Evolutionary conservation across 2,113 vertebrate genomes (phyloP).

Genomic region (Melanotaenia duboulayi): DNA sequence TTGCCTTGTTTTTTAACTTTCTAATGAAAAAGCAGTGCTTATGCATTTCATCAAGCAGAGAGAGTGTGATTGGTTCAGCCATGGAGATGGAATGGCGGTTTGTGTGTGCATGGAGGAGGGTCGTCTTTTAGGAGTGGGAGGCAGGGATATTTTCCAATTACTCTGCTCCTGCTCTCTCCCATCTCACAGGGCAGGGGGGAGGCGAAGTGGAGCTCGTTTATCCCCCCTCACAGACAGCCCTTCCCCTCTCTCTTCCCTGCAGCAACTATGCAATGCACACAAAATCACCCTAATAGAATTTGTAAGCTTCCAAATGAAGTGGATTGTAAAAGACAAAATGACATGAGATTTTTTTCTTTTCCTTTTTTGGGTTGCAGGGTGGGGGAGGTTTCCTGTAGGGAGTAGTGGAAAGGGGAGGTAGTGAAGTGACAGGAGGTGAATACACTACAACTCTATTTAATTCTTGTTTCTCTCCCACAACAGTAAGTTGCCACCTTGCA

Average conservation of each 20-base stretch:
- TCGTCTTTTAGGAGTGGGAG: constrained; percentile 55
- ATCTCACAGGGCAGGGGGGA: constrained; percentile 64
- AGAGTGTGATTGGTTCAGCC: constrained; percentile 7
- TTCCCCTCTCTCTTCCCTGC: constrained; percentile 28
- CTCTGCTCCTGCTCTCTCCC: constrained; percentile 60
- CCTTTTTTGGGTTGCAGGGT: not conserved
- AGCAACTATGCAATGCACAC: constrained; percentile 34
- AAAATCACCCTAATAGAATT: constrained; percentile 66
- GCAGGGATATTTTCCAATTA: constrained; percentile 83
- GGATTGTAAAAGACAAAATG: constrained; percentile 61
- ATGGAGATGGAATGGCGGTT: constrained; percentile 2
- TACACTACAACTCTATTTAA: constrained; percentile 41
- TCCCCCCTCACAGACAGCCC: constrained; percentile 68
- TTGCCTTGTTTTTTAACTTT: not conserved
- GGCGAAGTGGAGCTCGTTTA: constrained; percentile 75
- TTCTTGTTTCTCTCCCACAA: constrained; percentile 42
- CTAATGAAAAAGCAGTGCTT: constrained; percentile 16
- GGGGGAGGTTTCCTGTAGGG: constrained; percentile 4
- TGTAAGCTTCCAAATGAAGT: constrained; percentile 64
- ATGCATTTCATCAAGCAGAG: constrained; percentile 40
- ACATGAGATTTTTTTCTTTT: constrained; percentile 21
- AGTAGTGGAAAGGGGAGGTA: constrained; percentile 18
- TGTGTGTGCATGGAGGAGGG: not conserved
- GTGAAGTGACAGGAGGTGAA: constrained; percentile 30
- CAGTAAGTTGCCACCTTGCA: constrained; percentile 50